A percentile compares a stretch with the other conserved stretches of the same genome.
Evolutionary conservation across 2,888 invertebrate species (phyloP).

Genomic region (Heteromurus nitidus): DNA sequence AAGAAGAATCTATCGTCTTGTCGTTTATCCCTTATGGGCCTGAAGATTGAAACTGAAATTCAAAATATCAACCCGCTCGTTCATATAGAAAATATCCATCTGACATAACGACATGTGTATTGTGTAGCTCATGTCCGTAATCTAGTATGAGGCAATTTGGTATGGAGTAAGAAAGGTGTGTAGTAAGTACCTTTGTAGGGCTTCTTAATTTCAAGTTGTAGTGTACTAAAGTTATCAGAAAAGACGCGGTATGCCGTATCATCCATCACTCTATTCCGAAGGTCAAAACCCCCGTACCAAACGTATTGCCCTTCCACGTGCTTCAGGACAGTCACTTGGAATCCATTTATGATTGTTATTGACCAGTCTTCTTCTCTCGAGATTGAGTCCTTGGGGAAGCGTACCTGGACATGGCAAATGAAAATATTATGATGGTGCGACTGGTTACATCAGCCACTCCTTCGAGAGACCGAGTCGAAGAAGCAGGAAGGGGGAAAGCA

Average conservation of each 20-base stretch:
- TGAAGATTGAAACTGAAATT: constrained; percentile 15
- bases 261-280: constrained; percentile 44
- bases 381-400: constrained; percentile 53
- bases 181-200: constrained; percentile 21
- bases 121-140: background rate
- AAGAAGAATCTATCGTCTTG: constrained; percentile 45
- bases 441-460: constrained; percentile 28
- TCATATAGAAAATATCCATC: background rate
- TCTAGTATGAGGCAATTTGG: background rate
- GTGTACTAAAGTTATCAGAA: constrained; percentile 16
- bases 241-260: constrained; percentile 19
- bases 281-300: constrained; percentile 48
- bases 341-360: constrained; percentile 57
- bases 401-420: constrained; percentile 56
- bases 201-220: constrained; percentile 24
- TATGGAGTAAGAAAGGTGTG: background rate
- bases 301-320: constrained; percentile 33
- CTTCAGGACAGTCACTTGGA: constrained; percentile 47
- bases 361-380: constrained; percentile 53
- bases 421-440: constrained; percentile 53
- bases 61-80: constrained; percentile 1
- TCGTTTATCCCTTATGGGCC: constrained; percentile 24
- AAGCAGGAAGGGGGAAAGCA: background rate
- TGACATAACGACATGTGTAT: background rate
- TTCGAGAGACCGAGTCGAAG: constrained; percentile 3